These are phyloP conservation scores for Drosophila pseudoobscura DNA, from an alignment of 1,140 invertebrate genomes.

Conservation along the genomic window DNA sequence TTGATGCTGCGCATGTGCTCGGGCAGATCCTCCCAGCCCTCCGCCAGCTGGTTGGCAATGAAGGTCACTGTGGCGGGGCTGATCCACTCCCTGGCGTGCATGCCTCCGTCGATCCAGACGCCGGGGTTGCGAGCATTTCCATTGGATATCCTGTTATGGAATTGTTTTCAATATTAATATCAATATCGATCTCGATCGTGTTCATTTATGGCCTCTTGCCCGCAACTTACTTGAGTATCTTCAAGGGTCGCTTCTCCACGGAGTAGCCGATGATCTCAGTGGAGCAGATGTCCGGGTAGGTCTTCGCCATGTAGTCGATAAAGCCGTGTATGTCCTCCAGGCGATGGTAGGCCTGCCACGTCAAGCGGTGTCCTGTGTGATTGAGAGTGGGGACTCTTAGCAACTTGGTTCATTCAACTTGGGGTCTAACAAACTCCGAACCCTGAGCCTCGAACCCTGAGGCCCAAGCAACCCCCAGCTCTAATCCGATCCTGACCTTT, in stretches of 20 bases:
- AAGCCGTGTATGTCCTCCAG: conserved; percentile 89
- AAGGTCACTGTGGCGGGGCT: conserved; percentile 93
- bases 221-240: conserved; percentile 85
- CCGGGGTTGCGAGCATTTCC: conserved; percentile 86
- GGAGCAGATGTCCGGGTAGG: conserved; percentile 88
- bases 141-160: conserved; percentile 85
- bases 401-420: conserved; percentile 26
- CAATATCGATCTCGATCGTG: no score
- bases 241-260: conserved; percentile 89
- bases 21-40: conserved; percentile 88
- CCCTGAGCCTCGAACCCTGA: conserved; percentile 9
- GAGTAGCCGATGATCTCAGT: conserved; percentile 90
- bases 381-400: neutral
- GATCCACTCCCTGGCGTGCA: conserved; percentile 97
- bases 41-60: conserved; percentile 91
- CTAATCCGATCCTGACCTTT: conserved; percentile 17
- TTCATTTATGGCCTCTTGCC: no score
- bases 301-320: conserved; percentile 89
- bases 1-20: conserved; percentile 90
- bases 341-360: conserved; percentile 92
- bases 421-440: neutral
- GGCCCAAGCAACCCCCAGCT: conserved; percentile 4
- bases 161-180: no score
- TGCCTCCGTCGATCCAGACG: conserved; percentile 89
- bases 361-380: conserved; percentile 88